Percentiles rank a stretch among this genome's conserved stretches.
These are phyloP conservation scores for Drosophila neocordata DNA, from an alignment of 1,140 invertebrate genomes.

Conservation along the genomic window DNA sequence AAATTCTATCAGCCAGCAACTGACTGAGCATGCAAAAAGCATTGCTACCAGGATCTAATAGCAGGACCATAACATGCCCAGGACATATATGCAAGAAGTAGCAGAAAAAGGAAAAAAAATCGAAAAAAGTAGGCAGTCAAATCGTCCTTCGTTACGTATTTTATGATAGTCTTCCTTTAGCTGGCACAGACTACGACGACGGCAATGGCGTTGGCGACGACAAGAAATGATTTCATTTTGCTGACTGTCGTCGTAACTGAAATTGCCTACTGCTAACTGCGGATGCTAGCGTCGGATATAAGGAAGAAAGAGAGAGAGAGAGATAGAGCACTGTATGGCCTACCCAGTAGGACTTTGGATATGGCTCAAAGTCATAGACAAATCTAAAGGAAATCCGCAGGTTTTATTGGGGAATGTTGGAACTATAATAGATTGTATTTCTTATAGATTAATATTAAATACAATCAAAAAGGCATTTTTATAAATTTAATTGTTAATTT, in stretches of 20 bases:
- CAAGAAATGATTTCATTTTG: slow-evolving; percentile 75
- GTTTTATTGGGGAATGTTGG: neutral
- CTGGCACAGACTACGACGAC: slow-evolving; percentile 27
- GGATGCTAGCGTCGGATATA: slow-evolving; percentile 34
- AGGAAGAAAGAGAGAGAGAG: too few relatives aligned
- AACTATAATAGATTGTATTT: too few relatives aligned
- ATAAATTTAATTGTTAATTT: too few relatives aligned
- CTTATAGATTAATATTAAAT: too few relatives aligned
- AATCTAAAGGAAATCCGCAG: neutral
- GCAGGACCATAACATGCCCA: slow-evolving; percentile 45
- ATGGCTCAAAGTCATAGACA: slow-evolving; percentile 7
- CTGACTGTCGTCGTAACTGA: slow-evolving; percentile 75
- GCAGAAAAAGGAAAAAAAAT: neutral
- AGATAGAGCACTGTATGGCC: slow-evolving; percentile 29
- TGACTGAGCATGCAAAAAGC: slow-evolving; percentile 73
- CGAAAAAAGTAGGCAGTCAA: slow-evolving; percentile 41
- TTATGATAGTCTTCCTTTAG: slow-evolving; percentile 69
- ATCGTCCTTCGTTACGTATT: slow-evolving; percentile 74
- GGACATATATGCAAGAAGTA: slow-evolving; percentile 44
- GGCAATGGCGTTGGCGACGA: slow-evolving; percentile 22
- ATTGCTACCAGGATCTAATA: slow-evolving; percentile 49
- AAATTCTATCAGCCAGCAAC: slow-evolving; percentile 67
- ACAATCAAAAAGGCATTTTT: too few relatives aligned
- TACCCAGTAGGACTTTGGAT: slow-evolving; percentile 52
- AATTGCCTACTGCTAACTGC: slow-evolving; percentile 67